phyloP scores from a whole-genome alignment of 2,113 vertebrate genomes.

The Pteronura brasiliensis region DNA sequence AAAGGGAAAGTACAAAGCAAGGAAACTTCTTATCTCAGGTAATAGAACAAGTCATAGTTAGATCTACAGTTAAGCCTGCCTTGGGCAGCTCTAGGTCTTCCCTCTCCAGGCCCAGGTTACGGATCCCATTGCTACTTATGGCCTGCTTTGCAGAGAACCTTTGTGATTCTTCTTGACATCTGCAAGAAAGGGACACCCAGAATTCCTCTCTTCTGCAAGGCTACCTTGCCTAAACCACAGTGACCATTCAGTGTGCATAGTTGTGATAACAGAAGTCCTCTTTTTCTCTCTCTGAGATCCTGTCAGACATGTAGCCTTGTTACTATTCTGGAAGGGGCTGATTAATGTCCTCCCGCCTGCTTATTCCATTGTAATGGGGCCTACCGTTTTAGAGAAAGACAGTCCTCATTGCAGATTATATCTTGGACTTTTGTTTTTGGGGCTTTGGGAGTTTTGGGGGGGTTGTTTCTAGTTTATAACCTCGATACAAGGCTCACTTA shows the following conservation, averaged over 20 bases:
- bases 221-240: neutral
- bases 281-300: neutral
- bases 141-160: neutral
- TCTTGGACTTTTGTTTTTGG: neutral
- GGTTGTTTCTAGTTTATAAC: neutral
- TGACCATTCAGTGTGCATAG: neutral
- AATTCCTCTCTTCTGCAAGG: neutral
- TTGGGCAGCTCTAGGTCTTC: neutral
- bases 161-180: neutral
- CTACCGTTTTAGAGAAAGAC: neutral
- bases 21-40: neutral
- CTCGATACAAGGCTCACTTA: neutral
- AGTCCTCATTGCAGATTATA: neutral
- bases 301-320: neutral
- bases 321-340: neutral
- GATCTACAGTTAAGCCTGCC: neutral
- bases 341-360: neutral
- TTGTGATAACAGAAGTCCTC: neutral
- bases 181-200: neutral
- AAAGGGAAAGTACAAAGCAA: constrained; percentile 9
- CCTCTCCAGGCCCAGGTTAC: neutral
- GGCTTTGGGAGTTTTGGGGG: neutral
- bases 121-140: neutral
- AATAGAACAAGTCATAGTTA: neutral
- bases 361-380: neutral